phyloP scores from a whole-genome alignment of 2,113 vertebrate genomes.

The Thryonomys swinderianus region DNA sequence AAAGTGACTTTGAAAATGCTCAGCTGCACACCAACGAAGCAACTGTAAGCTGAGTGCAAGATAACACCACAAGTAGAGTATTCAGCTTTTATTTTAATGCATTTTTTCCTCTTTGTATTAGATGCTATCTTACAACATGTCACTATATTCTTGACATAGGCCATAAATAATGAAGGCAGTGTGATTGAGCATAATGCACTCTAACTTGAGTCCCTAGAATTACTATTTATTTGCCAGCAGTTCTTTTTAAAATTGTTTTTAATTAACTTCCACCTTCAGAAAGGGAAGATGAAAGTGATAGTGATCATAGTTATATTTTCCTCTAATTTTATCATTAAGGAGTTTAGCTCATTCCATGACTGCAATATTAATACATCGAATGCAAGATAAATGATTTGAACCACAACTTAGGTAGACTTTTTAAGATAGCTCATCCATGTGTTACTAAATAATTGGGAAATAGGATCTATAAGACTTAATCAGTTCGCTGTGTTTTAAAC shows the following conservation, averaged over 20 bases:
- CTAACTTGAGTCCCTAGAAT: neutral
- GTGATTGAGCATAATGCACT: neutral
- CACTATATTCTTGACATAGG: neutral
- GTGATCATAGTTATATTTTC: neutral
- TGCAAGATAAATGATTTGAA: conserved; percentile 36
- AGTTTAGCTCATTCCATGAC: conserved; percentile 37
- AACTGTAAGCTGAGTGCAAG: neutral
- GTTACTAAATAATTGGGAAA: neutral
- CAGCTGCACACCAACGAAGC: neutral
- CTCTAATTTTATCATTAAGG: conserved; percentile 30
- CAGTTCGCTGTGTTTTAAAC: neutral
- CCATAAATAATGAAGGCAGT: neutral
- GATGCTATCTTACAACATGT: neutral
- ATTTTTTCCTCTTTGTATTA: neutral
- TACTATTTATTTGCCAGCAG: conserved; percentile 31
- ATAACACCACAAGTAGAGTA: neutral
- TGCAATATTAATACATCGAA: conserved; percentile 18
- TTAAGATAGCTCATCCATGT: neutral
- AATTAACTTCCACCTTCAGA: neutral
- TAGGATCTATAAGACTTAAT: neutral
- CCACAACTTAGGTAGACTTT: conserved; percentile 3
- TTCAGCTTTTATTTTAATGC: neutral
- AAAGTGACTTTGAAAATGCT: neutral
- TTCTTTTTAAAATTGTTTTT: neutral
- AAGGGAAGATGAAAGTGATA: neutral